phyloP scores from a whole-genome alignment of 2,113 vertebrate genomes.

The Triplophysa tibetana region DNA sequence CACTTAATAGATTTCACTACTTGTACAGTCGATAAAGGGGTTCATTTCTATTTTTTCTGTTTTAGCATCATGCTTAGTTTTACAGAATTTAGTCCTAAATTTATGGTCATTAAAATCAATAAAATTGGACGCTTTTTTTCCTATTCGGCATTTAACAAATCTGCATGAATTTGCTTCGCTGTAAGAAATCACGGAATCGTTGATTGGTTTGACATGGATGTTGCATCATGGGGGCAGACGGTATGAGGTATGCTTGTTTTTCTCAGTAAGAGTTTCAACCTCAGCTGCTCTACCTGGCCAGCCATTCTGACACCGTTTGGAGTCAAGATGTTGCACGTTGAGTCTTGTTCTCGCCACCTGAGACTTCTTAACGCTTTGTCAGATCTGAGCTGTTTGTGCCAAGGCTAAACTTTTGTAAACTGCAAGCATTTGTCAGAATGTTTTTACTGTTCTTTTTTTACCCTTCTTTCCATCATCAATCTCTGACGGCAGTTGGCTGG shows the following conservation, averaged over 20 bases:
- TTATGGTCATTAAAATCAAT: not conserved
- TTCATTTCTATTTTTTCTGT: conserved; percentile 36
- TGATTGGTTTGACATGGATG: not conserved
- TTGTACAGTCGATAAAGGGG: conserved; percentile 4
- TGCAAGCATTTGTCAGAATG: conserved; percentile 69
- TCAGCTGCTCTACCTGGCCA: not conserved
- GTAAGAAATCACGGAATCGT: not conserved
- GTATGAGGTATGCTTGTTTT: conserved; percentile 19
- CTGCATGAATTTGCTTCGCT: not conserved
- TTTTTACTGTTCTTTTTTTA: conserved; percentile 29
- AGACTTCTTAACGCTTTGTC: conserved; percentile 54
- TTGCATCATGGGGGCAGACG: conserved; percentile 1
- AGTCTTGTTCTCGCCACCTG: conserved; percentile 35
- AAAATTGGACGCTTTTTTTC: not conserved
- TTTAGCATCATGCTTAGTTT: conserved; percentile 2
- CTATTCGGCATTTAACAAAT: not conserved
- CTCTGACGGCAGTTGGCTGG: conserved; percentile 65
- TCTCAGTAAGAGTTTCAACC: conserved; percentile 33
- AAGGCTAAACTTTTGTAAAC: conserved; percentile 72
- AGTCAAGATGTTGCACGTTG: conserved; percentile 46
- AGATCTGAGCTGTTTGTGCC: conserved; percentile 64
- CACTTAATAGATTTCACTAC: conserved; percentile 62
- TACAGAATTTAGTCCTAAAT: not conserved
- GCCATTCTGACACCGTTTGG: conserved; percentile 5
- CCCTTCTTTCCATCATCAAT: conserved; percentile 69